Conservation (phyloP, 2,797 vertebrate genomes). For the Sebastes taczanowskii region DNA sequence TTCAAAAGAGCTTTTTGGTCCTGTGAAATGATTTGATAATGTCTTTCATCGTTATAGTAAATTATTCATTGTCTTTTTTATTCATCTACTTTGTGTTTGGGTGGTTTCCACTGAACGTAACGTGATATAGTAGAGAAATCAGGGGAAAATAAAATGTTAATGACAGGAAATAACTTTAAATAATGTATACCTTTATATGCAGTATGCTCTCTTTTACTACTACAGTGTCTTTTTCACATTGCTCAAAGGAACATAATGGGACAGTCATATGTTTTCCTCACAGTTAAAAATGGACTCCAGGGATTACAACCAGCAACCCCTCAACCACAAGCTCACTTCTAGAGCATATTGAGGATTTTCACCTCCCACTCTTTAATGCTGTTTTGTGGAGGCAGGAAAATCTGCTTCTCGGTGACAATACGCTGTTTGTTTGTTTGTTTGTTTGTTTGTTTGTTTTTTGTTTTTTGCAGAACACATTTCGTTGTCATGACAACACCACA, state of each 20-base stretch:
- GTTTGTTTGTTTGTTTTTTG: no score
- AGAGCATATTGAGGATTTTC: background rate
- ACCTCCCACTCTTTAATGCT: background rate
- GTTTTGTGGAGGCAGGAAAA: background rate
- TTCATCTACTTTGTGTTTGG: background rate
- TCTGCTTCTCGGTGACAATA: no score
- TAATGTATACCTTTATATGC: no score
- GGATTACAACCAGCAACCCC: background rate
- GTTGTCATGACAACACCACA: background rate
- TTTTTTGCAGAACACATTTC: background rate
- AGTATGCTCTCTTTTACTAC: background rate
- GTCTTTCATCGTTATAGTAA: no score
- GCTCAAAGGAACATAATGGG: background rate
- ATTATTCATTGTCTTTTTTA: background rate
- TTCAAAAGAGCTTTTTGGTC: no score
- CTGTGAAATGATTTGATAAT: background rate
- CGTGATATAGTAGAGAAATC: background rate
- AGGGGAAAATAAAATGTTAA: background rate
- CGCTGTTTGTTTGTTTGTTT: no score
- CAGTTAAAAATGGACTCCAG: background rate
- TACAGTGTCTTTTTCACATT: background rate
- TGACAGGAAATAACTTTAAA: background rate
- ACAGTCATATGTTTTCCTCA: background rate
- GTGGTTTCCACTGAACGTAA: background rate
- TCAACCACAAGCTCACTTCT: background rate